A percentile compares a stretch with the other conserved stretches of the same genome.
Evolutionary conservation across 2,888 invertebrate genomes (phyloP).

Genomic region (Odontocerum albicorne): DNA sequence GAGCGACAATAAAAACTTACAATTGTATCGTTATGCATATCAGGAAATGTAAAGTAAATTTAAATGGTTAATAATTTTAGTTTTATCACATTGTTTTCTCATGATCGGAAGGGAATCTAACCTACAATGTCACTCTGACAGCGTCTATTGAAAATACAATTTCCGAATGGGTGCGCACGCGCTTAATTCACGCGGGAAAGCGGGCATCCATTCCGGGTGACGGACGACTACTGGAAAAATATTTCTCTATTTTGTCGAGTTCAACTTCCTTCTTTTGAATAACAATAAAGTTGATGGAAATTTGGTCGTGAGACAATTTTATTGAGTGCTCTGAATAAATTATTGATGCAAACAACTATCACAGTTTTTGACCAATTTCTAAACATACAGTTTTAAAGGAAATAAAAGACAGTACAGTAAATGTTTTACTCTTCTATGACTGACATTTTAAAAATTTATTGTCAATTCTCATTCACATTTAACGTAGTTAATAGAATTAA

Average conservation of each 20-base stretch:
- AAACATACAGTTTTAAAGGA: no score
- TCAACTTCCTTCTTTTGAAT: no score
- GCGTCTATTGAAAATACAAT: slow-evolving; percentile 11
- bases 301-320: no score
- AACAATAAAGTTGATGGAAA: no score
- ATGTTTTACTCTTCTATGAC: no score
- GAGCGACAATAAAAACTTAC: slow-evolving; percentile 34
- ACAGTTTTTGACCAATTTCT: no score
- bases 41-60: not conserved
- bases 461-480: no score
- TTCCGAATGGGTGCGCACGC: slow-evolving; percentile 8
- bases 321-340: no score
- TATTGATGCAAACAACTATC: no score
- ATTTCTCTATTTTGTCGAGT: not conserved
- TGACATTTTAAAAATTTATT: no score
- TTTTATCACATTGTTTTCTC: not conserved
- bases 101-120: slow-evolving; percentile 12
- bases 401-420: no score
- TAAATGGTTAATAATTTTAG: not conserved
- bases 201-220: slow-evolving; percentile 12
- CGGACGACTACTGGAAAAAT: slow-evolving; percentile 16
- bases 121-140: slow-evolving; percentile 22
- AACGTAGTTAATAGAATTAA: no score
- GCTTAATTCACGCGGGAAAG: slow-evolving; percentile 6
- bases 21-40: not conserved